Evolutionary conservation across 2,797 vertebrate genomes (phyloP), one percentile per base, ranked within the genome.

Genomic region (Malurus leucopterus): DNA sequence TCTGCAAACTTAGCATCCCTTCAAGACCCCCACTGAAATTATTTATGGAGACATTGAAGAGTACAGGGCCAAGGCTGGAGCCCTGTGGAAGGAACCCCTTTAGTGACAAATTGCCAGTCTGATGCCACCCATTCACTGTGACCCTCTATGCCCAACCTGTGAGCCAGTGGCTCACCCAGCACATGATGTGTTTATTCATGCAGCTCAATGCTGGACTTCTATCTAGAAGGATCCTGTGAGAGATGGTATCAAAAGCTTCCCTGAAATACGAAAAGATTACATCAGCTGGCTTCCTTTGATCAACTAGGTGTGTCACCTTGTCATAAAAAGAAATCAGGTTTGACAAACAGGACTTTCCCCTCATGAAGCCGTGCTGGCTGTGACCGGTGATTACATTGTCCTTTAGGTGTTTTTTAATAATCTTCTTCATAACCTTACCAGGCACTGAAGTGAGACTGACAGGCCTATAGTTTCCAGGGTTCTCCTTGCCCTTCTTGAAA

Each of bases 141-240:
- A 68, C 14, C 27, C 27, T 55, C 54, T 54, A 22, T 54, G 34
- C 27, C 32, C 9, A 12, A 32, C 14, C n/a, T 0, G 0, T 49
- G 43, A 68, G n/a, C n/a, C 76, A 80, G 13, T 0, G 55, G 41
- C 23, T 74, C 41, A 32, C 20, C 43, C 43, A 49, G 23, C 62
- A 32, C 43, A 24, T 22, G 47, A 34, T 41, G 22, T 12, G 22
- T n/a, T 79, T 27, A 30, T 6, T 86, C 36, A 54, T 6, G 27
- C n/a, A 67, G 34, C 12, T 65, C 7, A 61, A 20, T 32, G 16
- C 20, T 68, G 49, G n/a, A 29, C 8, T 49, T 50, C 55, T 38
- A 23, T 24, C n/a, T 55, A 62, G 47, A 43, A 74, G 23, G 16
- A 49, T 24, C 19, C 27, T 55, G 6, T 29, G 36, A 49, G 14